Evolutionary conservation across 2,797 vertebrate genomes (phyloP).

Genomic region (Chelonia mydas): DNA sequence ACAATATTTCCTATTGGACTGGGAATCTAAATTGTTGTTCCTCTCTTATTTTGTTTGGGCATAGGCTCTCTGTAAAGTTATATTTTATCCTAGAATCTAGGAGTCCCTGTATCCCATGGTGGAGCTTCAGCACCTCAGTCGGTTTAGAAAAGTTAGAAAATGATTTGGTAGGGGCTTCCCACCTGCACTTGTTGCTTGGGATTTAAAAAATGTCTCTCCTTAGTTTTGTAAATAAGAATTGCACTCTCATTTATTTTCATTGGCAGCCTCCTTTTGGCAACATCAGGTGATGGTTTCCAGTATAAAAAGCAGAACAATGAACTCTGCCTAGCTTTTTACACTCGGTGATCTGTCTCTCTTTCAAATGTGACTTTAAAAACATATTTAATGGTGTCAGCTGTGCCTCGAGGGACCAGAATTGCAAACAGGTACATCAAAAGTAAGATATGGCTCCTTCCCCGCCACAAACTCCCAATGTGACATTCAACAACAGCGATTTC

Average conservation of each 20-base stretch:
- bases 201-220: neutral
- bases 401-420: neutral
- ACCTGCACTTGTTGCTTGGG: neutral
- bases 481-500: neutral
- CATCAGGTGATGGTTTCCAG: neutral
- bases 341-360: neutral
- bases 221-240: neutral
- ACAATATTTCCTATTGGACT: neutral
- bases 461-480: neutral
- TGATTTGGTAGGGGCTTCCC: neutral
- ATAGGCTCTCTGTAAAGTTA: neutral
- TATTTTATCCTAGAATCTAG: neutral
- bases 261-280: neutral
- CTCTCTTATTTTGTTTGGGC: neutral
- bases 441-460: neutral
- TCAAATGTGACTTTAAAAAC: neutral
- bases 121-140: neutral
- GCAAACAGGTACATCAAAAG: neutral
- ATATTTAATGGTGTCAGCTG: neutral
- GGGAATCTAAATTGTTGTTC: neutral
- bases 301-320: neutral
- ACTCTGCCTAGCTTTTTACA: neutral
- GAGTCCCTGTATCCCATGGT: neutral
- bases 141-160: neutral
- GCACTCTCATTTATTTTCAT: neutral